These are phyloP conservation scores for Ciconia nigra DNA, from an alignment of 2,797 vertebrate genomes.

Conservation along the genomic window DNA sequence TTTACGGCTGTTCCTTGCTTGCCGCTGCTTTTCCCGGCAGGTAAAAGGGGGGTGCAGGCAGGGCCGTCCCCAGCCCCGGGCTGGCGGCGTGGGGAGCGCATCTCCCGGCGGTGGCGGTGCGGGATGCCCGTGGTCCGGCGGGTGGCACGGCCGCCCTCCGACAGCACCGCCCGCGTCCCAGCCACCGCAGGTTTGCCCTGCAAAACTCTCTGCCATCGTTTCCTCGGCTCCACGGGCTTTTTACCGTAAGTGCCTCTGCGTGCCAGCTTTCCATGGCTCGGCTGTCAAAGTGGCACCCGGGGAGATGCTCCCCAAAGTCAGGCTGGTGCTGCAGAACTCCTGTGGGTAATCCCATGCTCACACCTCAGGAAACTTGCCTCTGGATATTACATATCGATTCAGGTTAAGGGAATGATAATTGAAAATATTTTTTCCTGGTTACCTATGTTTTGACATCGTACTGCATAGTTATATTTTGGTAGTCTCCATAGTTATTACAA, in stretches of 20 bases:
- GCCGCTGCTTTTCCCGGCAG: neutral
- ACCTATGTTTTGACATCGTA: neutral
- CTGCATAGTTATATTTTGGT: neutral
- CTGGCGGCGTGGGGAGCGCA: fast-evolving
- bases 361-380: neutral
- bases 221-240: neutral
- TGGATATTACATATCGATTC: neutral
- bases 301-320: neutral
- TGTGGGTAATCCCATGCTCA: neutral
- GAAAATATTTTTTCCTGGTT: neutral
- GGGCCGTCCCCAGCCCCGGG: neutral
- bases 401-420: neutral
- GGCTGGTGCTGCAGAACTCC: neutral
- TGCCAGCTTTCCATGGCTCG: neutral
- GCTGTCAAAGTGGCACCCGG: neutral
- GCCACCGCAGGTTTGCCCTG: neutral
- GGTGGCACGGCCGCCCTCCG: neutral
- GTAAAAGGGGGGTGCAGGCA: neutral
- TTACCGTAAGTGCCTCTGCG: neutral
- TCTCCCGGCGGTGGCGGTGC: neutral
- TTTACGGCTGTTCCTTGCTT: fast-evolving
- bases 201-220: neutral
- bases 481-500: neutral
- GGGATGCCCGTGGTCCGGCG: neutral
- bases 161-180: fast-evolving